Percentiles rank a stretch among this genome's conserved stretches.
phyloP scores from a whole-genome alignment of 2,797 vertebrate species.

The Capromys pilorides region DNA sequence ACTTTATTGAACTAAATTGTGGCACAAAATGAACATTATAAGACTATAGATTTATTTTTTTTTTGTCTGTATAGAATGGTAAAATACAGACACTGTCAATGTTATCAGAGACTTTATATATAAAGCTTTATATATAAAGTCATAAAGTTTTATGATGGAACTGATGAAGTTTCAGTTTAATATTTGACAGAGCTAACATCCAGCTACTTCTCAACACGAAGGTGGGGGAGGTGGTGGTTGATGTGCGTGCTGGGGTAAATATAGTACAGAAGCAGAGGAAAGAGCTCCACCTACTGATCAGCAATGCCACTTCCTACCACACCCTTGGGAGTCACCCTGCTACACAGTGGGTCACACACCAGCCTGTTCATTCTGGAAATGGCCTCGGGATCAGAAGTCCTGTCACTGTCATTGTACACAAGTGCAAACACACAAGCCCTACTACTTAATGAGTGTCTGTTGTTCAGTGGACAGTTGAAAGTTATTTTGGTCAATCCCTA shows the following conservation, averaged over 20 bases:
- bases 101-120: neutral
- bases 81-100: neutral
- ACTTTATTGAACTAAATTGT: neutral
- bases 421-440: neutral
- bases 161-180: slow-evolving; percentile 26
- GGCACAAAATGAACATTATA: neutral
- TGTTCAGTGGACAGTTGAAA: neutral
- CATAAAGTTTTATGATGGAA: neutral
- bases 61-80: neutral
- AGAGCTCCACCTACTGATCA: slow-evolving; percentile 76
- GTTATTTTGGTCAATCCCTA: neutral
- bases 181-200: neutral
- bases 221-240: neutral
- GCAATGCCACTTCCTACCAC: slow-evolving; percentile 35
- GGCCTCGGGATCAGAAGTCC: neutral
- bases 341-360: neutral
- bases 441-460: neutral
- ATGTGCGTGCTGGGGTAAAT: neutral
- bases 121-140: neutral
- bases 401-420: no score
- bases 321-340: slow-evolving; percentile 30
- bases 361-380: neutral
- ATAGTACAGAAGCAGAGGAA: slow-evolving; percentile 58
- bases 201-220: neutral
- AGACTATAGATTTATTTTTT: neutral